These are phyloP conservation scores for Dipodomys merriami DNA, from an alignment of 2,113 vertebrate species.

Conservation along the genomic window DNA sequence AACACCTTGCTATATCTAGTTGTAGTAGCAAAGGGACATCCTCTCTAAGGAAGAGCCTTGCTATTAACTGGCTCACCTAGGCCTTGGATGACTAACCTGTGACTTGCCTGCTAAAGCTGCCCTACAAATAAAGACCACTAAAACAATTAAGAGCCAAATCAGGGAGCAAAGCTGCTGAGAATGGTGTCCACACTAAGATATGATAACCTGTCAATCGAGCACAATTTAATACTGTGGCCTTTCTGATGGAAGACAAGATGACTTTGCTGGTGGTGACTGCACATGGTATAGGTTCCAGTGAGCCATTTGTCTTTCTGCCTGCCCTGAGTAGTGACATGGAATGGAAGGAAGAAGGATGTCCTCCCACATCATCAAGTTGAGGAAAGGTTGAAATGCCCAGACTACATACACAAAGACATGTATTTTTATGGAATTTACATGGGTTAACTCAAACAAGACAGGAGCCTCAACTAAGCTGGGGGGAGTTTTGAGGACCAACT, in stretches of 20 bases:
- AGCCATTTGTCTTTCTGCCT: neutral
- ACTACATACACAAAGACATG: neutral
- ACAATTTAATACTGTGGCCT: no score
- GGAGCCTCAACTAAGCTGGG: neutral
- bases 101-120: neutral
- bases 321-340: no score
- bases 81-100: neutral
- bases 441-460: no score
- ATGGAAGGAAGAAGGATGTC: neutral
- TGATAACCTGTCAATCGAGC: no score
- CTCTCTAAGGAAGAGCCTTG: neutral
- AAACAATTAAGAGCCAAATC: neutral
- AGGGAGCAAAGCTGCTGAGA: no score
- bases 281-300: neutral
- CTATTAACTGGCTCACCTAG: neutral
- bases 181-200: no score
- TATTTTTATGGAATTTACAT: no score
- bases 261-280: neutral
- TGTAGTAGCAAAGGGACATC: neutral
- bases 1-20: no score
- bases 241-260: neutral
- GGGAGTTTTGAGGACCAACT: neutral
- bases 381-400: neutral
- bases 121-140: neutral
- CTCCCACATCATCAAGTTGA: neutral